Evolutionary conservation across 2,888 invertebrate genomes (phyloP).

Genomic region (Cetonia aurata): DNA sequence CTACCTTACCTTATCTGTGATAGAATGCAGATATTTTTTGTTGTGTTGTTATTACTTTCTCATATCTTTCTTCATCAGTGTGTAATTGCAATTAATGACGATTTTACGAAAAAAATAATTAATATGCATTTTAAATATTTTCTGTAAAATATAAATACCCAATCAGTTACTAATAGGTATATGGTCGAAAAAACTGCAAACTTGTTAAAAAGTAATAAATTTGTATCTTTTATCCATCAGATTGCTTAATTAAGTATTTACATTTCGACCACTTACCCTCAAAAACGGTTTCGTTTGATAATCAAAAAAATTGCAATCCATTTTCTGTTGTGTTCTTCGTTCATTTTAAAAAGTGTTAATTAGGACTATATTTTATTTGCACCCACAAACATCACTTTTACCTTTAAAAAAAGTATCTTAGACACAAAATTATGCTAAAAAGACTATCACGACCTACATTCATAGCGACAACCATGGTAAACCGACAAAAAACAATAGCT

Average conservation of each 20-base stretch:
- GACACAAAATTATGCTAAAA: slow-evolving; percentile 38
- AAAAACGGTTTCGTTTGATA: slow-evolving; percentile 51
- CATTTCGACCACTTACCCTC: slow-evolving; percentile 48
- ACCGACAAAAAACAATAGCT: slow-evolving; percentile 51
- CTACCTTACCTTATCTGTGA: no score
- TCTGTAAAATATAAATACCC: no score
- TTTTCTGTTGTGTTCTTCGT: slow-evolving; percentile 44
- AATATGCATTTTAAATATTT: not conserved
- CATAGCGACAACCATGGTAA: slow-evolving; percentile 48
- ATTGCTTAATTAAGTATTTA: not conserved
- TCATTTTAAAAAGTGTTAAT: slow-evolving; percentile 40
- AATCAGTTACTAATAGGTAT: no score
- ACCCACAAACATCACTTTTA: slow-evolving; percentile 15
- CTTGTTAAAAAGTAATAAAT: not conserved
- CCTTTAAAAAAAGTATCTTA: slow-evolving; percentile 40
- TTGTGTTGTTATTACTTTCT: not conserved
- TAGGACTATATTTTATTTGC: not conserved
- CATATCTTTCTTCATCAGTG: not conserved
- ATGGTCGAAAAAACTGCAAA: no score
- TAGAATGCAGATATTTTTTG: not conserved
- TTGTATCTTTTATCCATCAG: not conserved
- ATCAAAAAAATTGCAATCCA: slow-evolving; percentile 48
- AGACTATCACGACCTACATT: slow-evolving; percentile 47
- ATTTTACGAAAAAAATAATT: not conserved
- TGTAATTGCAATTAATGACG: not conserved